Percentiles rank a stretch among this genome's conserved stretches.
Conservation (phyloP, 2,797 vertebrate species). For the Chiloscyllium punctatum region DNA sequence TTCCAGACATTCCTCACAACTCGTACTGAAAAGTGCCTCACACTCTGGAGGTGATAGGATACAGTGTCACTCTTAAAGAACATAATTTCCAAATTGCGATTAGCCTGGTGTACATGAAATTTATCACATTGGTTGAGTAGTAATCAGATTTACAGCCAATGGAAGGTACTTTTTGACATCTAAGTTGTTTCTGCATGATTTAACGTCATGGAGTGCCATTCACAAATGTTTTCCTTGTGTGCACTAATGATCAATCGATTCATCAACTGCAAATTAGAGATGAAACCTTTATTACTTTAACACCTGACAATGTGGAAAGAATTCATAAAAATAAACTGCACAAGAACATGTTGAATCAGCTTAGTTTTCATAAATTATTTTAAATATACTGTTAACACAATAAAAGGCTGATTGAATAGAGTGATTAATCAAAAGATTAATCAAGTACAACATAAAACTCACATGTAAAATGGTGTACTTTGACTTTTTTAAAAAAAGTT, state of each 20-base stretch:
- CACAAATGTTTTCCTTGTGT: neutral
- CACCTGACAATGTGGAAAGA: neutral
- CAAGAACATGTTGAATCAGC: neutral
- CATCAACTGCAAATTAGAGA: neutral
- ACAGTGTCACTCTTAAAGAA: too few species aligned
- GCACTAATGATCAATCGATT: neutral
- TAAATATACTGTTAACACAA: neutral
- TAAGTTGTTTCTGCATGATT: neutral
- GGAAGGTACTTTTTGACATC: neutral
- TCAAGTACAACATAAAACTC: neutral
- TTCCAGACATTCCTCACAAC: too few species aligned
- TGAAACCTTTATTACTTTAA: neutral
- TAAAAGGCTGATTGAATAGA: neutral
- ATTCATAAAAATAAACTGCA: neutral
- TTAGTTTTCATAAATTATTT: neutral
- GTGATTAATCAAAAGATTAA: neutral
- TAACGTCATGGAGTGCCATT: neutral
- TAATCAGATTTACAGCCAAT: neutral
- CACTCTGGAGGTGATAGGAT: too few species aligned
- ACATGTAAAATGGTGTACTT: neutral
- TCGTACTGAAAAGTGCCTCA: too few species aligned
- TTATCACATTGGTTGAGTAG: neutral
- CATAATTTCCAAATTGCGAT: too few species aligned
- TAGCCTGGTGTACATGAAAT: neutral
- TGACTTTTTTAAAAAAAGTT: neutral